Conservation (phyloP, 2,888 invertebrate genomes). For the Drosophila eohydei region DNA sequence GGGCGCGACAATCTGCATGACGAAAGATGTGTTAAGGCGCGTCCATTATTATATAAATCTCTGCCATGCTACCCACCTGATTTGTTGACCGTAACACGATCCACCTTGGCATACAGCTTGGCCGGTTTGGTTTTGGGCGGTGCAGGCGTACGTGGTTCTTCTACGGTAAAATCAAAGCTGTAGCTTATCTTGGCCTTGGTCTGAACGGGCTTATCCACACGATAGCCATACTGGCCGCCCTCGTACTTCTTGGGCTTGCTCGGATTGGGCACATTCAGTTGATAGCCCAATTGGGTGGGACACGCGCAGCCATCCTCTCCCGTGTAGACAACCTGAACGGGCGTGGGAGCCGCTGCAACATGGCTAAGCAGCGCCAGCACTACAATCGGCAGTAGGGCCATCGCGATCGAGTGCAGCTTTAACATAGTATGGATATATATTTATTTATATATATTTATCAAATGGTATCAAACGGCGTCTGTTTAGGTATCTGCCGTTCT, state of each 20-base stretch:
- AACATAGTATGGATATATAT: constrained; percentile 13
- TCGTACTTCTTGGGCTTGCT: constrained; percentile 44
- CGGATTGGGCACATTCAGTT: constrained; percentile 72
- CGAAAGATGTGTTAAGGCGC: not conserved
- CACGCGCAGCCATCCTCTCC: constrained; percentile 81
- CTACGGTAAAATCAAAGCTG: constrained; percentile 81
- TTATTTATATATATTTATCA: not conserved
- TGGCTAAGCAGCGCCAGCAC: constrained; percentile 9
- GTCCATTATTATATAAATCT: not conserved
- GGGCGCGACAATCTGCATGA: constrained; percentile 61
- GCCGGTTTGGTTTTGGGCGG: constrained; percentile 52
- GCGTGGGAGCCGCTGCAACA: constrained; percentile 36
- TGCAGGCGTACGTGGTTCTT: constrained; percentile 74
- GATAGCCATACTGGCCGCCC: constrained; percentile 73
- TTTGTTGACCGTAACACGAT: constrained; percentile 73
- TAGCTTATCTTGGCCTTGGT: constrained; percentile 75
- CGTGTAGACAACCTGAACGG: constrained; percentile 76
- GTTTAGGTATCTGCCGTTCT: constrained; percentile 47
- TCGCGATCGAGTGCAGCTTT: constrained; percentile 29
- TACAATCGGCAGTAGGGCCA: constrained; percentile 15
- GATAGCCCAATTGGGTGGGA: constrained; percentile 72
- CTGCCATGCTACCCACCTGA: constrained; percentile 62
- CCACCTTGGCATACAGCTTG: constrained; percentile 75
- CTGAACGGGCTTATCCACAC: constrained; percentile 73
- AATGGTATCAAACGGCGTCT: constrained; percentile 38